These are phyloP conservation scores for Myopa tessellatipennis DNA, from an alignment of 2,888 invertebrate genomes.

Conservation along the genomic window DNA sequence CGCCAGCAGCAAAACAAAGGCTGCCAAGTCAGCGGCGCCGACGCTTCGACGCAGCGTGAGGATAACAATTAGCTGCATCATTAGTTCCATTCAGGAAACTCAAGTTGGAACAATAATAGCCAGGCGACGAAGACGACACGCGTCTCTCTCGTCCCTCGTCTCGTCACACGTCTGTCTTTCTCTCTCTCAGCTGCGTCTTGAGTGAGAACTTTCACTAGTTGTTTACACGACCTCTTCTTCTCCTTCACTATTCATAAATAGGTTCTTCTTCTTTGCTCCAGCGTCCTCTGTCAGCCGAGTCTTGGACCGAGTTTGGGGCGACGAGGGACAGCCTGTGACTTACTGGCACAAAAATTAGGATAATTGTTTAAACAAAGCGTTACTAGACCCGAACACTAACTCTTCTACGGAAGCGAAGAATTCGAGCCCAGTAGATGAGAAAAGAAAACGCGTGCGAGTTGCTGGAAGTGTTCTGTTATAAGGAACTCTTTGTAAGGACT, in stretches of 20 bases:
- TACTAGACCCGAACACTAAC: neutral
- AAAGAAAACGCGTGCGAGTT: no score
- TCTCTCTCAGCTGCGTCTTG: conserved; percentile 22
- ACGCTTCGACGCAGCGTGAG: conserved; percentile 30
- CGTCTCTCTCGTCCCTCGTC: no score
- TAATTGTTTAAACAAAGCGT: neutral
- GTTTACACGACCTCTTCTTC: neutral
- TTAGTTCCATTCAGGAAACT: conserved; percentile 48
- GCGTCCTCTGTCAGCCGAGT: no score
- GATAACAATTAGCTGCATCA: conserved; percentile 51
- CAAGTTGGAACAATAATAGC: conserved; percentile 29
- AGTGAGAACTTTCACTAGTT: conserved; percentile 32
- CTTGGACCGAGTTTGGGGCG: neutral
- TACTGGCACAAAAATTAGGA: conserved; percentile 20
- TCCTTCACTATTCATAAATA: conserved; percentile 11
- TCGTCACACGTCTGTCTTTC: no score
- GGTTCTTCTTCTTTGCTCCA: no score
- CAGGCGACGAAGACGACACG: conserved; percentile 20
- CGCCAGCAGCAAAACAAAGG: conserved; percentile 17
- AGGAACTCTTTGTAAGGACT: no score
- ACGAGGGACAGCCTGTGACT: neutral
- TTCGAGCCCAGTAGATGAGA: no score
- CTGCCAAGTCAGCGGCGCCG: conserved; percentile 30
- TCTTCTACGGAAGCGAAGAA: no score
- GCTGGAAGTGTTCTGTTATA: no score